These are phyloP conservation scores for honey bee (Apis mellifera) DNA, from an alignment of 1,140 invertebrate species.

Conservation along the genomic window Amel_HAv3.1 CM009931.2:17160501-17161000, in stretches of 20 bases:
- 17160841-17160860: neutral
- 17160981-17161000: neutral
- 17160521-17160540: neutral
- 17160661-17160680: conserved; percentile 55
- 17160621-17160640: conserved; percentile 34
- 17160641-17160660: conserved; percentile 45
- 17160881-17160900: neutral
- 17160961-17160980: conserved; percentile 2
- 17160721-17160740: conserved; percentile 4
- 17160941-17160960: neutral
- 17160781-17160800: neutral
- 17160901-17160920: neutral
- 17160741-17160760: conserved; percentile 38
- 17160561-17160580: neutral
- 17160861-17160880: neutral
- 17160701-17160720: conserved; percentile 29
- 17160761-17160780: neutral
- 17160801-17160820: conserved; percentile 23
- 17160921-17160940: conserved; percentile 9
- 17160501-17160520: too few species aligned
- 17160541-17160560: neutral
- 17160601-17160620: neutral
- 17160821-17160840: conserved; percentile 23
- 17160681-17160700: conserved; percentile 39
- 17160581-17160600: too few species aligned